These are phyloP conservation scores for Manis pentadactyla DNA, from an alignment of 2,797 vertebrate species.

Conservation along the genomic window DNA sequence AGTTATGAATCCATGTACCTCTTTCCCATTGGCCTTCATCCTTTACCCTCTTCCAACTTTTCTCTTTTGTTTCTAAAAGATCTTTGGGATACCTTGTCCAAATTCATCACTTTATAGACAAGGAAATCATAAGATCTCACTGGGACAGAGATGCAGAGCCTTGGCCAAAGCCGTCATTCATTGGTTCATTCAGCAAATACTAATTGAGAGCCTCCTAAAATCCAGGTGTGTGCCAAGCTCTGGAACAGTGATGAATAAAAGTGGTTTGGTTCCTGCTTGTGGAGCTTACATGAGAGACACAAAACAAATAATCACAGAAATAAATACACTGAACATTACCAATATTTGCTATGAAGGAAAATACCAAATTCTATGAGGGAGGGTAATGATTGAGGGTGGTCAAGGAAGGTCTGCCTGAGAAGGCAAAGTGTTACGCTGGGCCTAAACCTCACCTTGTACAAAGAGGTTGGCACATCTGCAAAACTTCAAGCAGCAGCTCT, in stretches of 20 bases:
- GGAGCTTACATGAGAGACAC: neutral
- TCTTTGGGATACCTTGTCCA: neutral
- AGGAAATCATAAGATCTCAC: neutral
- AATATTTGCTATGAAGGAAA: neutral
- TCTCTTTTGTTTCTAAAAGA: neutral
- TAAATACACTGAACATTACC: neutral
- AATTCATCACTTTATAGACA: neutral
- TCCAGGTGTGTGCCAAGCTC: neutral
- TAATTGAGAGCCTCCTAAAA: neutral
- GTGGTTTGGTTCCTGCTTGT: neutral
- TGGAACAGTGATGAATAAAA: neutral
- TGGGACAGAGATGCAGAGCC: neutral
- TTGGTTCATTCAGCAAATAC: neutral
- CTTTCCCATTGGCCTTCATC: neutral
- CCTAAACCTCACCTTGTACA: neutral
- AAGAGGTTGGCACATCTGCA: neutral
- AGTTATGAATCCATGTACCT: neutral
- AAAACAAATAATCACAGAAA: neutral
- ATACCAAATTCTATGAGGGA: neutral
- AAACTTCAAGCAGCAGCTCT: neutral
- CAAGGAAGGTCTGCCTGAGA: neutral
- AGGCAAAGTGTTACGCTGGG: neutral
- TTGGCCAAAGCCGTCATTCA: neutral
- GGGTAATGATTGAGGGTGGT: neutral
- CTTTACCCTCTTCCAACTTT: neutral